phyloP scores from a whole-genome alignment of 2,113 vertebrate genomes.

The Carassius auratus region DNA sequence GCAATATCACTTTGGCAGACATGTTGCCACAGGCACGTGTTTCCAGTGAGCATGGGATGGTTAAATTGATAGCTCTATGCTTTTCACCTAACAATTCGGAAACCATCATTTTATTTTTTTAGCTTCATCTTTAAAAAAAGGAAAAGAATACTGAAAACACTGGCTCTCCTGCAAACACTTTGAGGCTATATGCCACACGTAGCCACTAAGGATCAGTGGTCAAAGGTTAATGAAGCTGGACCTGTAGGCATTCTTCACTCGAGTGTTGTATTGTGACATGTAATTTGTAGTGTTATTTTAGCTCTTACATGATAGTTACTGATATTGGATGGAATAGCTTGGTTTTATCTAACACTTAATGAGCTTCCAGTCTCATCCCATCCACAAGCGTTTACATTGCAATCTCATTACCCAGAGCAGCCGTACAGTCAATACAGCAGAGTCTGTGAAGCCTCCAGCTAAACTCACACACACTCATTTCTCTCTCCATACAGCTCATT shows the following conservation, averaged over 20 bases:
- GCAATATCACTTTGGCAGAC: not conserved
- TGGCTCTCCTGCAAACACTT: not conserved
- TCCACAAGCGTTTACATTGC: constrained; percentile 64
- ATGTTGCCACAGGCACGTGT: not conserved
- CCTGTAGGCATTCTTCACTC: not conserved
- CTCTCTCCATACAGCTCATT: constrained; percentile 71
- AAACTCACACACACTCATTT: constrained; percentile 73
- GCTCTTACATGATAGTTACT: constrained; percentile 24
- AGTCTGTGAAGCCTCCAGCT: constrained; percentile 73
- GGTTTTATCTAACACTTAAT: constrained; percentile 37
- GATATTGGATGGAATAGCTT: not conserved
- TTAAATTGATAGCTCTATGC: not conserved
- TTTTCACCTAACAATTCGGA: not conserved
- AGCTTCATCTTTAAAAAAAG: not conserved
- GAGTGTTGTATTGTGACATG: constrained; percentile 7
- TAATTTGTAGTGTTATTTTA: constrained; percentile 29
- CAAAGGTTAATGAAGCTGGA: constrained; percentile 10
- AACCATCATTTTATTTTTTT: not conserved
- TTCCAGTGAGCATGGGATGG: not conserved
- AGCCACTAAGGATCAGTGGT: not conserved
- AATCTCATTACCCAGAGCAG: constrained; percentile 61
- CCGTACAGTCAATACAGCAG: constrained; percentile 68
- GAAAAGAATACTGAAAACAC: not conserved
- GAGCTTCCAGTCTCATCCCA: constrained; percentile 61
- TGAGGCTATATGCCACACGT: not conserved